Evolutionary conservation across 2,113 vertebrate species (phyloP).

Genomic region (Passer domesticus): DNA sequence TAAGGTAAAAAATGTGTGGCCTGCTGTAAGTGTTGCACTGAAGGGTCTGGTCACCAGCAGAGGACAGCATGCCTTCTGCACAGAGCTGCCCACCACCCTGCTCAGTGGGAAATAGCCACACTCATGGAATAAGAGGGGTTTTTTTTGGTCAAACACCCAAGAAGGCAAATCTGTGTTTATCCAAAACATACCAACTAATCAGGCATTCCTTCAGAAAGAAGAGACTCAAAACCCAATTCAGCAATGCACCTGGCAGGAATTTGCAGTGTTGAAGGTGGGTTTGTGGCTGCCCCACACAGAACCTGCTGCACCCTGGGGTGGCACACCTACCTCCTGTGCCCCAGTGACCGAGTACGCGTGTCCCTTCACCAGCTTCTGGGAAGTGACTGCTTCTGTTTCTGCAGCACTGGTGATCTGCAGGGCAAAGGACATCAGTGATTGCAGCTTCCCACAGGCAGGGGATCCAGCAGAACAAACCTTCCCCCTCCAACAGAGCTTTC

Average conservation of each 20-base stretch:
- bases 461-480: background rate
- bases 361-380: constrained; percentile 95
- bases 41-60: background rate
- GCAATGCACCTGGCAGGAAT: background rate
- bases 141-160: background rate
- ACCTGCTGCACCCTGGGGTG: fast-evolving
- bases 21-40: background rate
- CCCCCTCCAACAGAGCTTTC: background rate
- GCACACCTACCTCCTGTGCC: constrained; percentile 80
- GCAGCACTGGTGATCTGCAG: constrained; percentile 88
- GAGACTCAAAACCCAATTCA: background rate
- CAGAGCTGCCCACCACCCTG: background rate
- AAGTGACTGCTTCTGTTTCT: constrained; percentile 89
- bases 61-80: background rate
- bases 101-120: background rate
- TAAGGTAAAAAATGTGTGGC: background rate
- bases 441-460: fast-evolving
- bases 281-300: background rate
- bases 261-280: fast-evolving
- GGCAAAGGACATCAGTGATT: background rate
- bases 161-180: background rate
- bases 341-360: constrained; percentile 93
- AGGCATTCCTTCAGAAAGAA: background rate
- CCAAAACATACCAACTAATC: background rate
- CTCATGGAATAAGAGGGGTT: fast-evolving